Evolutionary conservation across 1,140 invertebrate genomes (phyloP), one percentile per base, ranked within the genome.

Genomic region (Ruditapes philippinarum): DNA sequence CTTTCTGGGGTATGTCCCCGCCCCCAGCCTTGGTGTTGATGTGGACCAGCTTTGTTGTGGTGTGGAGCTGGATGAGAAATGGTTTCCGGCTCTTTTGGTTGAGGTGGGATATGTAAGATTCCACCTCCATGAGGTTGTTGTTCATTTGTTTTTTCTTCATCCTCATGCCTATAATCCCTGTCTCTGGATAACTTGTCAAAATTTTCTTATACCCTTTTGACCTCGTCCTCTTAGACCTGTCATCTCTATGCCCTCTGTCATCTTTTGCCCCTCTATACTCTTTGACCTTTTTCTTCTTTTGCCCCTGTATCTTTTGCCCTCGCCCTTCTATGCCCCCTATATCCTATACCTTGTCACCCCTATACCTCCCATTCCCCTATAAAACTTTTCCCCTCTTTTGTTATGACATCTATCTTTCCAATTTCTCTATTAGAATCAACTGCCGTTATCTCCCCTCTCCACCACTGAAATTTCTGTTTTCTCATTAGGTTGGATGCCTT

Each of bases 81-180:
- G 17, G 42, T 51, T 12, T 78, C 74, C 22, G 31, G 79, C n/a
- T 42, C 45, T 40, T 62, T 25, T 36, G 81, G 45, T 33, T 70
- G 76, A 40, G 74, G 74, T 4, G 86, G 86, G 42, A 88, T 40
- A 81, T 88, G 86, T 28, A 88, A 28, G 9, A 88, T 60, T 51
- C 86, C 86, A 12, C 86, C 86, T 51, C 42, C 36, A 42, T 88
- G 76, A 11, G 74, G 51, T 22, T 83, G 81, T 33, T 83, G 62
- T 31, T 42, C 45, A 38, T 42, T 54, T 45, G 28, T 14, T 22
- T 57, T 76, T 2, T 45, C 49, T 25, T 80, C 45, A 51, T 68
- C 57, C 17, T 80, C 42, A 31, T 86, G 17, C 40, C 42, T 28
- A 17, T 45, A 19, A 40, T 60, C 51, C 9, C 38, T 78, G n/a